These are phyloP conservation scores for Tylochromis polylepis DNA, from an alignment of 2,113 vertebrate species.

Conservation along the genomic window DNA sequence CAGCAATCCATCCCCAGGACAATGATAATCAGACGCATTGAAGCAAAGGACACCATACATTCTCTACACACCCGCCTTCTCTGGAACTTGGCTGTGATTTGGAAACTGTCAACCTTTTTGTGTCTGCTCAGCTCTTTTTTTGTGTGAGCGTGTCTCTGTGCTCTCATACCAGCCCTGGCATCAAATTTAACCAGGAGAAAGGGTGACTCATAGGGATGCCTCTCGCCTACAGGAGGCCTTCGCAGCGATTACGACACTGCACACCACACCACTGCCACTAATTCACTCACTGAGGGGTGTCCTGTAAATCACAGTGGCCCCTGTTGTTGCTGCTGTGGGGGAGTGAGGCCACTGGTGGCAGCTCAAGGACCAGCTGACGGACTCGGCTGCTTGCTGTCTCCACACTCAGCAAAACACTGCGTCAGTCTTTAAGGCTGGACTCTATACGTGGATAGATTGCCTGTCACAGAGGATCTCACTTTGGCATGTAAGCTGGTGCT, in stretches of 20 bases:
- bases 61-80: background rate
- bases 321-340: background rate
- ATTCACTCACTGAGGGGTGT: slow-evolving; percentile 41
- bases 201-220: slow-evolving; percentile 24
- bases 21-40: slow-evolving; percentile 42
- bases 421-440: slow-evolving; percentile 5
- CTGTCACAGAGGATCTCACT: slow-evolving; percentile 33
- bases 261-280: slow-evolving; percentile 16
- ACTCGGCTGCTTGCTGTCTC: background rate
- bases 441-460: slow-evolving; percentile 15
- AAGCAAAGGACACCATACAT: slow-evolving; percentile 15
- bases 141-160: background rate
- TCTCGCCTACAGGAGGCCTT: slow-evolving; percentile 10
- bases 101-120: slow-evolving; percentile 24
- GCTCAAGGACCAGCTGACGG: slow-evolving; percentile 57
- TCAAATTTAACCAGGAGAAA: background rate
- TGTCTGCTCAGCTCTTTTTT: slow-evolving; percentile 45
- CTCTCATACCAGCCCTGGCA: background rate
- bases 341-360: slow-evolving; percentile 21
- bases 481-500: background rate
- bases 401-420: slow-evolving; percentile 38
- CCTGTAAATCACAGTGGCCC: slow-evolving; percentile 45
- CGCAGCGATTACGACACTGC: background rate
- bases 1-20: slow-evolving; percentile 24
- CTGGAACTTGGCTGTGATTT: slow-evolving; percentile 29